phyloP scores from a whole-genome alignment of 2,888 invertebrate species.

The Orthonychiurus folsomi region DNA sequence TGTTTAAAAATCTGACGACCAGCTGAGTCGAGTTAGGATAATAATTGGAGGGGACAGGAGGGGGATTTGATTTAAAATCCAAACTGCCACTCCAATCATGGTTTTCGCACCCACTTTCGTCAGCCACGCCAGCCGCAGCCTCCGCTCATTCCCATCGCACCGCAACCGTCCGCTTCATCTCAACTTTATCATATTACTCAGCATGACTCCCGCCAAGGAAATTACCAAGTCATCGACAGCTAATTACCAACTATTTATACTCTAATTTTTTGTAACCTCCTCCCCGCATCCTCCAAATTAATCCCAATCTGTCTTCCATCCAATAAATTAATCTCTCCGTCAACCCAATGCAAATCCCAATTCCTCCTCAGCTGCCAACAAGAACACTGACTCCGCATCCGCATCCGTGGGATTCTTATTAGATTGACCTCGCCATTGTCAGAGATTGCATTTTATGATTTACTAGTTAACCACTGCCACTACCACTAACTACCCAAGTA shows the following conservation, averaged over 20 bases:
- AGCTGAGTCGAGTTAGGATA: too few species aligned
- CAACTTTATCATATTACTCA: neutral
- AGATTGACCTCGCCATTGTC: slow-evolving; percentile 1
- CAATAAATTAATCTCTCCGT: slow-evolving; percentile 1
- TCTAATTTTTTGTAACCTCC: slow-evolving; percentile 1
- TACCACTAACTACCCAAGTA: neutral
- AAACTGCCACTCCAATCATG: neutral
- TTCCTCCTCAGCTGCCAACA: too few species aligned
- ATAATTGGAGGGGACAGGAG: neutral
- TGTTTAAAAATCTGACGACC: too few species aligned
- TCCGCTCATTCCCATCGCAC: too few species aligned
- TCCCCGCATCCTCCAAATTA: neutral
- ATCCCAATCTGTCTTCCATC: neutral
- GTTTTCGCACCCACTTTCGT: slow-evolving; percentile 1
- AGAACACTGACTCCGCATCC: too few species aligned
- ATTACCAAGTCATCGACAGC: slow-evolving; percentile 1
- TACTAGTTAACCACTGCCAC: neutral
- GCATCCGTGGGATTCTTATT: too few species aligned
- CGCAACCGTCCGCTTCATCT: neutral
- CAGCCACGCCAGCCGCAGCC: too few species aligned
- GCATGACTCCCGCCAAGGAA: neutral
- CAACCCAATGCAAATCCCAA: too few species aligned
- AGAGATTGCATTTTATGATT: neutral
- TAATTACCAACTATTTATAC: neutral
- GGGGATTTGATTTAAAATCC: neutral